Evolutionary conservation across 1,140 invertebrate genomes (phyloP).

Genomic region (Rhyacophila brunnea): DNA sequence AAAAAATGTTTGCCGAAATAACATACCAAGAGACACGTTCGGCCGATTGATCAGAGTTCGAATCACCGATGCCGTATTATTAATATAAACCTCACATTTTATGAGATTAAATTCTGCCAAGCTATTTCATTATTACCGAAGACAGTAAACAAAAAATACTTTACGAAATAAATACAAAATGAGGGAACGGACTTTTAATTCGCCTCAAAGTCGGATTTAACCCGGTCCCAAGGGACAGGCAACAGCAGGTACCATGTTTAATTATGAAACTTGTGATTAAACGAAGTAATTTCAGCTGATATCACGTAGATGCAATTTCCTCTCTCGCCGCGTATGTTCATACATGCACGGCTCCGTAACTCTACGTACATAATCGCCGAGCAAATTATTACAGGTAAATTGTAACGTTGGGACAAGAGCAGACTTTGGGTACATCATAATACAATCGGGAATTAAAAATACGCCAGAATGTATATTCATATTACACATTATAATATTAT

Average conservation of each 20-base stretch:
- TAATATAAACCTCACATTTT: no score
- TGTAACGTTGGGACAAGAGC: constrained; percentile 14
- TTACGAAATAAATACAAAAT: no score
- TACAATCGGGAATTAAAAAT: constrained; percentile 1
- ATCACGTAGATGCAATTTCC: constrained; percentile 35
- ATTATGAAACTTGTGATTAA: constrained; percentile 32
- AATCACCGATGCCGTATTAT: no score
- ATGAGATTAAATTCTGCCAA: no score
- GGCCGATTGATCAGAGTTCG: no score
- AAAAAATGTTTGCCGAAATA: constrained; percentile 10
- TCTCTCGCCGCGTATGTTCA: not conserved
- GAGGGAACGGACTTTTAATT: no score
- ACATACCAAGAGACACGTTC: constrained; percentile 2
- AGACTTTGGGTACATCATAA: constrained; percentile 4
- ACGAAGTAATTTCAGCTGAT: constrained; percentile 21
- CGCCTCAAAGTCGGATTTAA: no score
- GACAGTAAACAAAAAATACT: no score
- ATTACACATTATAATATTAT: no score
- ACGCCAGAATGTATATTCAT: not conserved
- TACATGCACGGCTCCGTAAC: not conserved
- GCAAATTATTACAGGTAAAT: constrained; percentile 24
- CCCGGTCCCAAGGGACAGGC: not conserved
- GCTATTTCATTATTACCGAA: no score
- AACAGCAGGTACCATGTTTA: constrained; percentile 14
- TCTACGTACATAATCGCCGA: constrained; percentile 12